phyloP scores from a whole-genome alignment of 2,888 invertebrate species.

The Merodon equestris region DNA sequence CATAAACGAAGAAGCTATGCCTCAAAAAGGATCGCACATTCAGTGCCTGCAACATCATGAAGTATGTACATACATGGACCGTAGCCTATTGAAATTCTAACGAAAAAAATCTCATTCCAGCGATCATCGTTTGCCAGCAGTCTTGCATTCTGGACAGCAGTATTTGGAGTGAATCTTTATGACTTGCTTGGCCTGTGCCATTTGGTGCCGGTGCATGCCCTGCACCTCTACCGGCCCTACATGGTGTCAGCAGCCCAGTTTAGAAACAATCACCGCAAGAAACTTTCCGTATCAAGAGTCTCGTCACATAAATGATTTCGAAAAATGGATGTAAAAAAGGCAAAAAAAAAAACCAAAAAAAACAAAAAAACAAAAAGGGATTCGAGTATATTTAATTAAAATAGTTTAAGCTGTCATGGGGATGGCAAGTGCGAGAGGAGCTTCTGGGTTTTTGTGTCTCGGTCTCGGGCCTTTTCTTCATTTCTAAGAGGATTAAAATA shows the following conservation, averaged over 20 bases:
- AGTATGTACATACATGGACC: too few relatives aligned
- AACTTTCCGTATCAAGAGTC: conserved; percentile 29
- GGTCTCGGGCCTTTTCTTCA: conserved; percentile 2
- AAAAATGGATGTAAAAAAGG: conserved; percentile 8
- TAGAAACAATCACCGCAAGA: conserved; percentile 36
- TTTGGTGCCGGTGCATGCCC: conserved; percentile 71
- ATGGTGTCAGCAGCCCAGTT: conserved; percentile 66
- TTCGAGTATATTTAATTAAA: conserved; percentile 57
- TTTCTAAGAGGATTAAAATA: conserved; percentile 61
- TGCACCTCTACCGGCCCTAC: conserved; percentile 70
- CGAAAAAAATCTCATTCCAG: conserved; percentile 14
- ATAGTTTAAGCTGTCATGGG: conserved; percentile 47
- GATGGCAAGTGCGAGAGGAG: conserved; percentile 34
- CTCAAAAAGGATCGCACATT: too few relatives aligned
- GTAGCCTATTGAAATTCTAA: too few relatives aligned
- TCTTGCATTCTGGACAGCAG: conserved; percentile 69
- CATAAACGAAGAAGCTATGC: too few relatives aligned
- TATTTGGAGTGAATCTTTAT: conserved; percentile 70
- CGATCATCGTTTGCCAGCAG: conserved; percentile 19
- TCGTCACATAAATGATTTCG: background rate
- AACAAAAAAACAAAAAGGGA: too few relatives aligned
- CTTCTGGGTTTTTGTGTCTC: conserved; percentile 42
- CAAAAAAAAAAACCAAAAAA: background rate
- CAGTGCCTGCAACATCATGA: too few relatives aligned
- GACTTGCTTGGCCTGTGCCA: conserved; percentile 71